These are phyloP conservation scores for Plestiodon gilberti DNA, from an alignment of 2,113 vertebrate genomes.

Conservation along the genomic window DNA sequence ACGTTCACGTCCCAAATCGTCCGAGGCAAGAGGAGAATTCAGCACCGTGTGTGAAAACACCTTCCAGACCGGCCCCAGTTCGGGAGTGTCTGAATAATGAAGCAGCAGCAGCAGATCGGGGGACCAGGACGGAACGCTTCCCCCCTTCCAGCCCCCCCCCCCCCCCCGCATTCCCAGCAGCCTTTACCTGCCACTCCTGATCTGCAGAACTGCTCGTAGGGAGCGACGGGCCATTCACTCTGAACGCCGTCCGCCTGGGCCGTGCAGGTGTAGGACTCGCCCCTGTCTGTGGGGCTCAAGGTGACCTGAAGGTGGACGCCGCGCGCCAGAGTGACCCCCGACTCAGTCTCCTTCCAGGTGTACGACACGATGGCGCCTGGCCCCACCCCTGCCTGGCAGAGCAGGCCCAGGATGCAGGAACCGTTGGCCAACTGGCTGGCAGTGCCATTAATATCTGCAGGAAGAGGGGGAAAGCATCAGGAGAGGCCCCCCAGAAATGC, in stretches of 20 bases:
- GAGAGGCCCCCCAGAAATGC: no score
- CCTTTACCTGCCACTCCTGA: background rate
- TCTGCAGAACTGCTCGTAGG: fast-evolving
- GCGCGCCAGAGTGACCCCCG: background rate
- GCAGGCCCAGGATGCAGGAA: background rate
- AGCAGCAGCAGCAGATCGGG: no score
- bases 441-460: background rate
- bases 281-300: background rate
- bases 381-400: background rate
- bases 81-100: no score
- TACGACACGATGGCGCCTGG: fast-evolving
- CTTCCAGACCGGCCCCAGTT: background rate
- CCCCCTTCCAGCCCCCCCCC: background rate
- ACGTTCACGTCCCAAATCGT: background rate
- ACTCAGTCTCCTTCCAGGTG: background rate
- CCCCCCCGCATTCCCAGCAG: no score
- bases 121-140: background rate
- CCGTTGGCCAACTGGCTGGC: fast-evolving
- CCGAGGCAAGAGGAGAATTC: no score
- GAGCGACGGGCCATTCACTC: fast-evolving
- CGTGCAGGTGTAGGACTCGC: background rate
- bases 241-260: background rate
- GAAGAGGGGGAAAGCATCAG: background rate
- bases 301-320: background rate
- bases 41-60: background rate